Evolutionary conservation across 1,140 invertebrate genomes (phyloP).

Genomic region (Orchesella cincta): DNA sequence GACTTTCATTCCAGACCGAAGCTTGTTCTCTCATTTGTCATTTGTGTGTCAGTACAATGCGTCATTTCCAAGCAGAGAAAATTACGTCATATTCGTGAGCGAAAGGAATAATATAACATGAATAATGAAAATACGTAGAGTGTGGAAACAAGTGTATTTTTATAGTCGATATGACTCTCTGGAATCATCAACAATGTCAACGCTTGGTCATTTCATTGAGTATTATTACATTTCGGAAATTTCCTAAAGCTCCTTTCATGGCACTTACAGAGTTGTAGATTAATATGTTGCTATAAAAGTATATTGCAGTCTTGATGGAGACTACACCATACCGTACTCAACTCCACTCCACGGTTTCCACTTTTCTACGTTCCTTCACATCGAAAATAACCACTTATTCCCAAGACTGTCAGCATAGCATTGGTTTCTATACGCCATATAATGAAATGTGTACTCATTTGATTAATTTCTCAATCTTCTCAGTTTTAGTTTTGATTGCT

Average conservation of each 20-base stretch:
- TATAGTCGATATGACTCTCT: not conserved
- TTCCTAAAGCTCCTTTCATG: not conserved
- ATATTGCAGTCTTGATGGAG: not conserved
- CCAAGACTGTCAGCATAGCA: too few species aligned
- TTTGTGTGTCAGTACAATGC: too few species aligned
- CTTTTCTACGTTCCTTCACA: not conserved
- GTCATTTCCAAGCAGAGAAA: too few species aligned
- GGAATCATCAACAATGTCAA: conserved; percentile 11
- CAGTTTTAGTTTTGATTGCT: not conserved
- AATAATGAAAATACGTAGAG: too few species aligned
- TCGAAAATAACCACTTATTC: not conserved
- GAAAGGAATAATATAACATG: too few species aligned
- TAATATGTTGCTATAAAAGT: not conserved
- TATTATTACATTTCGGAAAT: conserved; percentile 10
- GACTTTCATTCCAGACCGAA: too few species aligned
- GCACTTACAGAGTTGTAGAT: not conserved
- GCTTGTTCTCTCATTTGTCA: too few species aligned
- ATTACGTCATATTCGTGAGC: too few species aligned
- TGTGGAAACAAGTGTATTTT: not conserved
- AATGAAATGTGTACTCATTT: not conserved
- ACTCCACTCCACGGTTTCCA: not conserved
- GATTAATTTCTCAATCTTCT: conserved; percentile 13
- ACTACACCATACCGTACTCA: not conserved
- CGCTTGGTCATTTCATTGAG: conserved; percentile 16
- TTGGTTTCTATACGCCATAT: not conserved